These are phyloP conservation scores for Acanthurus leucopareius DNA, from an alignment of 2,797 vertebrate genomes.

Conservation along the genomic window DNA sequence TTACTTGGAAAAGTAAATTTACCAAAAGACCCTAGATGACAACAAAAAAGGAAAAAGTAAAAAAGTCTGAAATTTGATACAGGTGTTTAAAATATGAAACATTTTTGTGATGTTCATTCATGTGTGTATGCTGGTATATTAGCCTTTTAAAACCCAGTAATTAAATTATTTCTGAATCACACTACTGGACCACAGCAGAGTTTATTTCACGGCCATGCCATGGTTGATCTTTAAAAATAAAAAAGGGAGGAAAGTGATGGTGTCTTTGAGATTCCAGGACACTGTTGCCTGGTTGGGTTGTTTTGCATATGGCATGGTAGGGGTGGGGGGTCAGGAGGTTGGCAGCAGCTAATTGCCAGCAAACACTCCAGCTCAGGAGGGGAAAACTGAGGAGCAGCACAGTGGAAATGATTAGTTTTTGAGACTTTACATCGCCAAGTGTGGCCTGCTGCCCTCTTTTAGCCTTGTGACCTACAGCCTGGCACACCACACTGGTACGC, in stretches of 20 bases:
- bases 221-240: slow-evolving; percentile 11
- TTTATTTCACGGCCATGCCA: background rate
- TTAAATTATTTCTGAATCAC: background rate
- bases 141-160: background rate
- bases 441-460: slow-evolving; percentile 56
- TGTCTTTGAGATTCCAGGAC: slow-evolving; percentile 27
- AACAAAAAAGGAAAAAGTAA: background rate
- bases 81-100: background rate
- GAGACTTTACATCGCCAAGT: slow-evolving; percentile 54
- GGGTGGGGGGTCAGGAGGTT: slow-evolving; percentile 60
- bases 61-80: background rate
- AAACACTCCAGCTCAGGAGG: slow-evolving; percentile 64
- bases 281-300: slow-evolving; percentile 20
- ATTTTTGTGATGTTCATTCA: background rate
- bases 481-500: slow-evolving; percentile 52
- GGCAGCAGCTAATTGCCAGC: slow-evolving; percentile 64
- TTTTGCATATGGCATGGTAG: slow-evolving; percentile 45
- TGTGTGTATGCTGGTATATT: background rate
- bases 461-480: slow-evolving; percentile 61
- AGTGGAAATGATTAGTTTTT: slow-evolving; percentile 73
- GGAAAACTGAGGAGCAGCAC: slow-evolving; percentile 63
- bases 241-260: background rate
- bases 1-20: slow-evolving; percentile 9
- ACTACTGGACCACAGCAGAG: slow-evolving; percentile 4
- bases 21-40: background rate